Evolutionary conservation across 2,888 invertebrate genomes (phyloP).

Genomic region (Eilema depressum): DNA sequence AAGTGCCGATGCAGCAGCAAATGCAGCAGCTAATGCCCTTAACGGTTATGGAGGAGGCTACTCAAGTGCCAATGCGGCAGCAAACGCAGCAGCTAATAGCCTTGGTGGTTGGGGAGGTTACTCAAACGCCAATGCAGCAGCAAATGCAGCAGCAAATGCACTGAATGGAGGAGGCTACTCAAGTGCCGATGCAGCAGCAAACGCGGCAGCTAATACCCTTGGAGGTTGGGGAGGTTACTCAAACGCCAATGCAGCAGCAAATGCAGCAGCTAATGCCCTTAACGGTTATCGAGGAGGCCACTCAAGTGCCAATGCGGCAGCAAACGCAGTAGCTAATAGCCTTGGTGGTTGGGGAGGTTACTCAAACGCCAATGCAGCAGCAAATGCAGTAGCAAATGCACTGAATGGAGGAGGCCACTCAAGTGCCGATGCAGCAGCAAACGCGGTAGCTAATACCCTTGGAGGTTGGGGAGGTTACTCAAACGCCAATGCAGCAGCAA

Average conservation of each 20-base stretch:
- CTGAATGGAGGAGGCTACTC: slow-evolving; percentile 13
- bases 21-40: neutral
- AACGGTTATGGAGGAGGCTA: too few relatives aligned
- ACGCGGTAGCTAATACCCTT: neutral
- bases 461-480: slow-evolving; percentile 7
- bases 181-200: slow-evolving; percentile 20
- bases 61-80: slow-evolving; percentile 17
- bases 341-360: slow-evolving; percentile 10
- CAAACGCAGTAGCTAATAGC: slow-evolving; percentile 30
- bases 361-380: slow-evolving; percentile 18
- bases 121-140: neutral
- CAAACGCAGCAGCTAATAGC: slow-evolving; percentile 30
- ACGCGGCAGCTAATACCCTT: slow-evolving; percentile 25
- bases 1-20: slow-evolving; percentile 11
- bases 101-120: slow-evolving; percentile 6
- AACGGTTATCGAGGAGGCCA: slow-evolving; percentile 20
- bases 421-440: slow-evolving; percentile 9
- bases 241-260: slow-evolving; percentile 17
- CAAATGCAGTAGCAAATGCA: slow-evolving; percentile 11
- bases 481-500: slow-evolving; percentile 18
- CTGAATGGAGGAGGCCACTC: neutral
- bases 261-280: slow-evolving; percentile 2
- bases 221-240: slow-evolving; percentile 10
- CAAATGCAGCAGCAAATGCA: slow-evolving; percentile 19
- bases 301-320: slow-evolving; percentile 17